Conservation (phyloP, 2,888 invertebrate species). For the Bruchidius siliquastri region DNA sequence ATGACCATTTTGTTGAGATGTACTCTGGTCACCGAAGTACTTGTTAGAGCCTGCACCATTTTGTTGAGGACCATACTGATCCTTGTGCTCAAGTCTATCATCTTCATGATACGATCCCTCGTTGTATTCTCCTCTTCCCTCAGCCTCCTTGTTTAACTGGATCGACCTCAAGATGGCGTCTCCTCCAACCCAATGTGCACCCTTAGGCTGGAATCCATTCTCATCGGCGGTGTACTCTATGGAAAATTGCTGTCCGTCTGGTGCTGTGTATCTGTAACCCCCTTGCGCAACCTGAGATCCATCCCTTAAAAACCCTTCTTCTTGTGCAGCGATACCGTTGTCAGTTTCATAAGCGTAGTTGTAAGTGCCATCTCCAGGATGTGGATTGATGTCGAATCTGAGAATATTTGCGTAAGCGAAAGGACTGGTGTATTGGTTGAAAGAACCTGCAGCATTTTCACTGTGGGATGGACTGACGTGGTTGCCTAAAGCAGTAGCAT, state of each 20-base stretch:
- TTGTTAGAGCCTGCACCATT: not conserved
- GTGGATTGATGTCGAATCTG: conserved; percentile 22
- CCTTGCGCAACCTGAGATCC: conserved; percentile 23
- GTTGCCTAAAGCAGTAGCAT: not conserved
- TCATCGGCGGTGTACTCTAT: conserved; percentile 52
- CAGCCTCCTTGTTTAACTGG: conserved; percentile 26
- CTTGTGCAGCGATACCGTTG: conserved; percentile 27
- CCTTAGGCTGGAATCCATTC: conserved; percentile 53
- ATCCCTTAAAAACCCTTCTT: conserved; percentile 21
- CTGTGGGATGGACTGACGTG: not conserved
- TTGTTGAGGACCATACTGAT: too few species aligned
- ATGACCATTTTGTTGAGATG: too few species aligned
- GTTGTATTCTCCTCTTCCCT: conserved; percentile 25
- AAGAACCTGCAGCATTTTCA: not conserved
- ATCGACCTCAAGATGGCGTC: conserved; percentile 50
- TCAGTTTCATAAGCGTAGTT: conserved; percentile 29
- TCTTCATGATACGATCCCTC: conserved; percentile 18
- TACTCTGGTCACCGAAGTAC: too few species aligned
- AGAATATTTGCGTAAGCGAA: conserved; percentile 5
- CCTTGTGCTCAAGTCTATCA: not conserved
- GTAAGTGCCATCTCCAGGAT: conserved; percentile 28
- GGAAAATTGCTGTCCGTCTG: conserved; percentile 31
- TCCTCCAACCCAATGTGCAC: conserved; percentile 56
- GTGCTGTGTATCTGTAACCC: conserved; percentile 32
- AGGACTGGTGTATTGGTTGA: not conserved